Evolutionary conservation across 2,888 invertebrate genomes (phyloP).

Genomic region (Nomada flava): DNA sequence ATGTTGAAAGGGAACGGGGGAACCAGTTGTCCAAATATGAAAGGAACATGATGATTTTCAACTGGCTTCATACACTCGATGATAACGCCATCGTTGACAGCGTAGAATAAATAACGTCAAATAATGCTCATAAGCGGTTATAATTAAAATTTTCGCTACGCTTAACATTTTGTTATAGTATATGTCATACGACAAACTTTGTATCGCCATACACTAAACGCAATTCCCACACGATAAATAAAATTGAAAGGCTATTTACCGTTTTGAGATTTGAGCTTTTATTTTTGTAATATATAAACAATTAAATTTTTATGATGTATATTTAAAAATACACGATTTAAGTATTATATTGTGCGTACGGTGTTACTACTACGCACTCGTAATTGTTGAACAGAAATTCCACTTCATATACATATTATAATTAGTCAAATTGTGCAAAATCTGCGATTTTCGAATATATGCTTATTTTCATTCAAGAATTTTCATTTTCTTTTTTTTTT

Average conservation of each 20-base stretch:
- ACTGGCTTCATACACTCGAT: slow-evolving; percentile 95
- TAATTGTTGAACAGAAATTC: no score
- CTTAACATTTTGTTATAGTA: slow-evolving; percentile 19
- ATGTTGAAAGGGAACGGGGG: slow-evolving; percentile 92
- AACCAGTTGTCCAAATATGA: slow-evolving; percentile 95
- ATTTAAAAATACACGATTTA: background rate
- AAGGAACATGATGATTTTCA: slow-evolving; percentile 97
- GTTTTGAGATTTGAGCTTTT: slow-evolving; percentile 1
- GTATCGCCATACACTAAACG: slow-evolving; percentile 13
- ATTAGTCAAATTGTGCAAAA: no score
- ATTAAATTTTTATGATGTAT: background rate
- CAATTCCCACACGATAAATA: slow-evolving; percentile 13
- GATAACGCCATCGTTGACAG: slow-evolving; percentile 86
- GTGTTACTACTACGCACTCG: background rate
- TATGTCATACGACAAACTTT: slow-evolving; percentile 14
- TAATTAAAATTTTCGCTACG: slow-evolving; percentile 33
- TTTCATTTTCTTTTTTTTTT: no score
- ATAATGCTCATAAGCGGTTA: slow-evolving; percentile 13
- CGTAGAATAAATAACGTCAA: slow-evolving; percentile 64
- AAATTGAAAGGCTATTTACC: background rate
- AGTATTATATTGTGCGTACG: background rate
- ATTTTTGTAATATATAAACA: background rate
- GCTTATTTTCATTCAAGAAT: no score
- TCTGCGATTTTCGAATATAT: no score
- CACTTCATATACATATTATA: no score